Conservation (phyloP, 2,113 vertebrate species). For the Zosterops lateralis region DNA sequence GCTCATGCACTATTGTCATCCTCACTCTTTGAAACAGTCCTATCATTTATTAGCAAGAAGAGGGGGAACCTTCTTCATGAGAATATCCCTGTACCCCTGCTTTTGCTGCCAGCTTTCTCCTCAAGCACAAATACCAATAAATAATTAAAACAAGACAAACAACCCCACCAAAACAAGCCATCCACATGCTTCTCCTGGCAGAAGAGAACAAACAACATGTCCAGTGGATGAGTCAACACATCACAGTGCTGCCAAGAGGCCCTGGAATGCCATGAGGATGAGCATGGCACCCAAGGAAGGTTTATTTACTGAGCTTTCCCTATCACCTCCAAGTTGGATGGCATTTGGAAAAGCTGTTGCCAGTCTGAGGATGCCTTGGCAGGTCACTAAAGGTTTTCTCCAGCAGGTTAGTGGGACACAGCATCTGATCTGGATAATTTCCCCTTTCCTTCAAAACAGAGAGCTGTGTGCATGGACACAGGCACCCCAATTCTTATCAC, state of each 20-base stretch:
- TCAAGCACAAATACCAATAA: neutral
- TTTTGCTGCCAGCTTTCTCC: neutral
- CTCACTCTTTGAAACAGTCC: neutral
- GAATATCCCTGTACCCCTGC: neutral
- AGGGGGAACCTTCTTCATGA: neutral
- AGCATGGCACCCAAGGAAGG: neutral
- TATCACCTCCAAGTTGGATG: neutral
- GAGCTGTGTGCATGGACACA: neutral
- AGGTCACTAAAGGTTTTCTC: neutral
- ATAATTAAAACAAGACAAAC: neutral
- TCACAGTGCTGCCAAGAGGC: neutral
- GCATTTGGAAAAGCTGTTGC: slow-evolving; percentile 5
- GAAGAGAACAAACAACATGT: neutral
- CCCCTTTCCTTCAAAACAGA: neutral
- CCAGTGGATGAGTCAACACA: neutral
- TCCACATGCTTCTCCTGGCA: neutral
- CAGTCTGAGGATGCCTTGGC: neutral
- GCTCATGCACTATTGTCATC: rapidly evolving
- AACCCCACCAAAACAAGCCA: slow-evolving; percentile 11
- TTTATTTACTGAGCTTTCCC: neutral
- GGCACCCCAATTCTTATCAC: neutral
- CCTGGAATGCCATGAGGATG: neutral
- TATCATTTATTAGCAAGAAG: neutral
- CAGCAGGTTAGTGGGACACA: neutral
- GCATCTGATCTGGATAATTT: neutral